These are phyloP conservation scores for Orchesellides sinensis DNA, from an alignment of 2,888 invertebrate genomes.

Conservation along the genomic window DNA sequence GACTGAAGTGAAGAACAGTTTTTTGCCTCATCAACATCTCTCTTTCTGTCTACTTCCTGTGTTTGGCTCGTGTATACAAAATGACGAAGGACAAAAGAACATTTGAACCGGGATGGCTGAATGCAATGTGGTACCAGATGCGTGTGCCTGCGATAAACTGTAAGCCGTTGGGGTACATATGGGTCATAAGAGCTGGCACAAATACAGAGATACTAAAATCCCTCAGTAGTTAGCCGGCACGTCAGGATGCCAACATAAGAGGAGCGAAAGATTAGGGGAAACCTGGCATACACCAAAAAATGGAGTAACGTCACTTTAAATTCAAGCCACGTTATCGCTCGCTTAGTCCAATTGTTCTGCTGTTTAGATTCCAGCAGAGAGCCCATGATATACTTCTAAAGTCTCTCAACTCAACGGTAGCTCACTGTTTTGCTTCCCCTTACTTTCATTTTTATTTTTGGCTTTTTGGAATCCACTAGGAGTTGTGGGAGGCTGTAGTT, in stretches of 20 bases:
- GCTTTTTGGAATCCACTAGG: slow-evolving; percentile 45
- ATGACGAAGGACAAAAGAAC: slow-evolving; percentile 35
- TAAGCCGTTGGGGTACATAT: slow-evolving; percentile 25
- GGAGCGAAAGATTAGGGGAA: slow-evolving; percentile 43
- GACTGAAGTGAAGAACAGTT: slow-evolving; percentile 38
- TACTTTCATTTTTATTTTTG: not conserved
- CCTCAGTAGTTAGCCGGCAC: not conserved
- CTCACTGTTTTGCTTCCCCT: not conserved
- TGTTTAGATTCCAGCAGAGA: slow-evolving; percentile 55
- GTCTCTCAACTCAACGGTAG: slow-evolving; percentile 1
- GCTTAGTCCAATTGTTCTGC: slow-evolving; percentile 60
- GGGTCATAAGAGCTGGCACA: slow-evolving; percentile 47
- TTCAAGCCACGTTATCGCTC: slow-evolving; percentile 65
- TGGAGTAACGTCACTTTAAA: slow-evolving; percentile 56
- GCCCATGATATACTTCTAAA: slow-evolving; percentile 33
- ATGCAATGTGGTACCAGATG: slow-evolving; percentile 17
- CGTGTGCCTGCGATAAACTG: slow-evolving; percentile 34
- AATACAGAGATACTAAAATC: not conserved
- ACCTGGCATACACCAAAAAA: slow-evolving; percentile 12
- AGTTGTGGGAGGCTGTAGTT: slow-evolving; percentile 38
- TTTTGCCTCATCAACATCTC: slow-evolving; percentile 50
- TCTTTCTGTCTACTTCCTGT: not conserved
- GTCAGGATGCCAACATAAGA: slow-evolving; percentile 19
- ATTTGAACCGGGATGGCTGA: slow-evolving; percentile 18
- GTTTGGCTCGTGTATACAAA: not conserved